Base-by-base conservation (phyloP, 1,140 invertebrate genomes). In the Dolichoris vasculosae region DNA sequence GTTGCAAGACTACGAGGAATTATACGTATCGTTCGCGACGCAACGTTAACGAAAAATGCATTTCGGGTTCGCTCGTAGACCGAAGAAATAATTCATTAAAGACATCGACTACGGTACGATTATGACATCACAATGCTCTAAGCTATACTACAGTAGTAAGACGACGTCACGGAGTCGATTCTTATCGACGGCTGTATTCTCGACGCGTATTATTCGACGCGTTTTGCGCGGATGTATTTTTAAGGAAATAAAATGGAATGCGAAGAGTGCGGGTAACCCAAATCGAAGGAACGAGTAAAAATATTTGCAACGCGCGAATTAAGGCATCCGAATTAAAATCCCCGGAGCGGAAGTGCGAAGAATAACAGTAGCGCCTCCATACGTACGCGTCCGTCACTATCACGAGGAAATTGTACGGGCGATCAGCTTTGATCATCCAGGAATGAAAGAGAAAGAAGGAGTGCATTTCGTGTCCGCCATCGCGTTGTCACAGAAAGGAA, bases 381-480 rank as follows among this genome's bases (percentile, higher is more conserved):
- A 59, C 51, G 84, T 51, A 43, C 71, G 84, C 84, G 84, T 86
- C 84, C 30, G 55, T 55, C 30, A 86, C 73, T 51, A 75, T 11
- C 26, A 40, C 3, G 30, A 75, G 76, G 76, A 59, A 51, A 76
- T 78, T 26, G 76, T 20, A 73, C 69, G n/a, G 11, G 69, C 2
- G 69, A 73, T 40, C 69, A 43, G 38, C 38, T 43, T 73, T 73
- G 38, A 73, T 73, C 69, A n/a, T 43, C 64, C 15, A 73, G 26
- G 43, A 75, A 55, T 43, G 43, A 73, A 35, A 64, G 38, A 67
- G 30, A 46, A 23, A 76, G 38, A 82, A 20, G 30, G 59, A 43
- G 26, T 59, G 32, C 30, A 48, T n/a, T 67, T 46, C 23, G 43
- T 67, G 75, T 79, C 83, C 83, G 83, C 83, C 83, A 84, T 84